phyloP scores from a whole-genome alignment of 2,113 vertebrate genomes.

The Rana temporaria region DNA sequence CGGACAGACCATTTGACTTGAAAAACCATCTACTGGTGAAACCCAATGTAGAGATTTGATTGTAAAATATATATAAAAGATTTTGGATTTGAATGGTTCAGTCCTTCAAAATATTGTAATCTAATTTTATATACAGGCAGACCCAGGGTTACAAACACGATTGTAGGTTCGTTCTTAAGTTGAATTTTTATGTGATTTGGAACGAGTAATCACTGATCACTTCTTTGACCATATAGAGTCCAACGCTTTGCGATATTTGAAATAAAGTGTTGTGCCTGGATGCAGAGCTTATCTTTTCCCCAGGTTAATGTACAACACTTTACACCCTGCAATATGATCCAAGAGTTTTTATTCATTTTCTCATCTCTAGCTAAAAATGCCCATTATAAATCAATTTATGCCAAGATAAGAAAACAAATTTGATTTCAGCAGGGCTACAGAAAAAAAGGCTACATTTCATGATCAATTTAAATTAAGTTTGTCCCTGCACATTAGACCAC shows the following conservation, averaged over 20 bases:
- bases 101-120: too few relatives aligned
- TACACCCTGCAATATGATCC: conserved; percentile 25
- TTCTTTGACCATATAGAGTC: not conserved
- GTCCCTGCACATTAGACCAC: conserved; percentile 43
- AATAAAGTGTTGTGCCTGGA: not conserved
- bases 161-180: too few relatives aligned
- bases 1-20: too few relatives aligned
- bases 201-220: too few relatives aligned
- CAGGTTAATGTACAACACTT: conserved; percentile 9
- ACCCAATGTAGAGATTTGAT: too few relatives aligned
- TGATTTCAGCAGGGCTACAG: not conserved
- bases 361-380: not conserved
- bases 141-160: too few relatives aligned
- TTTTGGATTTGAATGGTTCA: too few relatives aligned
- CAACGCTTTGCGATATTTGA: not conserved
- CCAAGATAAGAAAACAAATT: conserved; percentile 33
- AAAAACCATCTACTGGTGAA: too few relatives aligned
- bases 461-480: conserved; percentile 57
- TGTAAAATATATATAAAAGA: too few relatives aligned
- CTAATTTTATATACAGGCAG: too few relatives aligned
- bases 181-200: too few relatives aligned
- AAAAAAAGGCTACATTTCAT: conserved; percentile 19
- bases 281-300: conserved; percentile 2
- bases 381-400: conserved; percentile 26
- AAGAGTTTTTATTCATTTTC: conserved; percentile 1